Evolutionary conservation across 2,888 invertebrate species (phyloP).

Genomic region (Amphipyra tragopoginis): DNA sequence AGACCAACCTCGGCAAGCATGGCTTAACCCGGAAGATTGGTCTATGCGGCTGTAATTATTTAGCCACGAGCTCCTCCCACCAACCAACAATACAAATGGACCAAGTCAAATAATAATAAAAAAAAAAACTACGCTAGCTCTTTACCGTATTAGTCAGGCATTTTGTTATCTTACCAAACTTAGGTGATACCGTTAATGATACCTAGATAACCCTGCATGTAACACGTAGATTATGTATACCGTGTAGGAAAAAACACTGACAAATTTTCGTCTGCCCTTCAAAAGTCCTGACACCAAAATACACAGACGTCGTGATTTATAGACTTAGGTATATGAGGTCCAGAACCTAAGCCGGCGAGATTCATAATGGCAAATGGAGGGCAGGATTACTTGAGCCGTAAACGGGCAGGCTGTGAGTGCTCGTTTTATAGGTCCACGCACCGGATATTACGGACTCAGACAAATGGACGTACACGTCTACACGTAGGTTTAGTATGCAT

Average conservation of each 20-base stretch:
- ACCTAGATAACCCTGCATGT: too few relatives aligned
- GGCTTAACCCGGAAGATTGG: too few relatives aligned
- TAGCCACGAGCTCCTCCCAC: too few relatives aligned
- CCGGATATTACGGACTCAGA: conserved; percentile 24
- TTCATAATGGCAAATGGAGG: conserved; percentile 43
- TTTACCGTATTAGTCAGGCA: too few relatives aligned
- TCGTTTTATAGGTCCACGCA: conserved; percentile 41
- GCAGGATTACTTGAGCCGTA: conserved; percentile 30
- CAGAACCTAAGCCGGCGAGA: conserved; percentile 16
- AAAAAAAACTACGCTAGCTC: too few relatives aligned
- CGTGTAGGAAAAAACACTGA: not conserved
- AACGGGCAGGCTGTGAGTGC: conserved; percentile 38
- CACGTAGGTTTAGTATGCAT: conserved; percentile 14
- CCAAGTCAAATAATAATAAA: too few relatives aligned
- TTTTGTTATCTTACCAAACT: too few relatives aligned
- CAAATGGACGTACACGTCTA: conserved; percentile 10
- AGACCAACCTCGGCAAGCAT: too few relatives aligned
- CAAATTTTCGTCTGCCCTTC: conserved; percentile 1
- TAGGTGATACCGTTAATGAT: too few relatives aligned
- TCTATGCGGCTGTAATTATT: too few relatives aligned
- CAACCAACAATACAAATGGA: too few relatives aligned
- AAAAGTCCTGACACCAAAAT: conserved; percentile 6
- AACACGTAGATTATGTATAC: too few relatives aligned
- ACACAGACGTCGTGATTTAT: conserved; percentile 32
- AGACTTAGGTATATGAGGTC: conserved; percentile 19